Evolutionary conservation across 2,888 invertebrate genomes (phyloP), one percentile per base, ranked within the genome.

Genomic region (Operophtera brumata): DNA sequence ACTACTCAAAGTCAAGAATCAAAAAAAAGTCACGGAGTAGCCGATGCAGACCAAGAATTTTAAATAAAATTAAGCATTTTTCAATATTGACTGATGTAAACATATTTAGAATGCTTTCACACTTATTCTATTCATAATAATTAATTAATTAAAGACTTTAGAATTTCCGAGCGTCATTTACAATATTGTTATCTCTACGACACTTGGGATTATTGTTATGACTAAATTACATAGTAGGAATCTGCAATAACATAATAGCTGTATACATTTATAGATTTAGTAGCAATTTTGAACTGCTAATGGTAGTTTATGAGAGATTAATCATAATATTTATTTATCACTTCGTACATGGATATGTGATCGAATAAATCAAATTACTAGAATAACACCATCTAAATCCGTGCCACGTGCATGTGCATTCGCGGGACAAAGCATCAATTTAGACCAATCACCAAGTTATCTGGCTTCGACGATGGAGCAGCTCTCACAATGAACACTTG

Each of bases 161-260:
- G 69, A 80, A 77, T 77, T 80, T 75, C 46, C 65, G 69, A 69
- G 76, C 67, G 63, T 71, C 47, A 50, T 50, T 69, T 48, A 61
- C 48, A 57, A 50, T 56, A 52, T 46, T 39, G 39, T 47, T 43
- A 52, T 56, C 13, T 62, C 56, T 67, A 62, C 65, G 66, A 69
- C 65, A 68, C 71, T 72, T 75, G 76, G 75, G 74, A 73, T 84
- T 81, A 83, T 78, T 71, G 86, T 86, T 87, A 86, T 57, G 82
- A 68, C 82, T 86, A 87, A 64, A 69, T 79, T 82, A 86, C 71
- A 86, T 86, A 84, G 84, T 82, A 89, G 88, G 89, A 89, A 89
- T 89, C 89, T 89, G 89, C 89, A 89, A 89, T 88, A 82, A 74
- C 6, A 56, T 69, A 46, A 64, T 60, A 65, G 61, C 55, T 64